Evolutionary conservation across 1,140 invertebrate species (phyloP).

Genomic region (Drosophila lowei): DNA sequence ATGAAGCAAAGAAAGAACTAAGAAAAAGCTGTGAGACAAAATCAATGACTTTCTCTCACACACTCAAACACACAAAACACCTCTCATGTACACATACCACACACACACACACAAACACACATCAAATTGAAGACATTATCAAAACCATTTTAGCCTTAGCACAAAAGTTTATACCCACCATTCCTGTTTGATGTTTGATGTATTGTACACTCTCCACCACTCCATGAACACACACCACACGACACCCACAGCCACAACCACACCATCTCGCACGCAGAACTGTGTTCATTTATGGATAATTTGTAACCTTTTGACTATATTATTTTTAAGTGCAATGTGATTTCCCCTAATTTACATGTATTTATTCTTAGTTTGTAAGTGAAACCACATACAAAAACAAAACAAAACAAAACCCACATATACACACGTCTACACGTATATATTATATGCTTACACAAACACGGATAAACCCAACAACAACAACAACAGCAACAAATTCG

Average conservation of each 20-base stretch:
- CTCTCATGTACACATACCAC: slow-evolving; percentile 13
- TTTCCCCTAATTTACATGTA: slow-evolving; percentile 34
- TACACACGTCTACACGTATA: slow-evolving; percentile 15
- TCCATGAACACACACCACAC: slow-evolving; percentile 41
- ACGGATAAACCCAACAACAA: not conserved
- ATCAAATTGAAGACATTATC: slow-evolving; percentile 45
- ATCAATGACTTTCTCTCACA: slow-evolving; percentile 48
- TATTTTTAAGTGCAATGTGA: slow-evolving; percentile 76
- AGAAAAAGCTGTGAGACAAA: slow-evolving; percentile 50
- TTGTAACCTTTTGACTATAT: slow-evolving; percentile 49
- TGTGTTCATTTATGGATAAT: slow-evolving; percentile 71
- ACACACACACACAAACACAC: slow-evolving; percentile 30
- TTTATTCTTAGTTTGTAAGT: slow-evolving; percentile 50
- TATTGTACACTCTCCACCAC: slow-evolving; percentile 6
- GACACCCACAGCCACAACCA: slow-evolving; percentile 39
- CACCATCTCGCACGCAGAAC: slow-evolving; percentile 63
- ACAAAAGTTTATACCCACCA: slow-evolving; percentile 76
- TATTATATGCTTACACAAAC: slow-evolving; percentile 34
- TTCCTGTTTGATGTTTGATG: slow-evolving; percentile 75
- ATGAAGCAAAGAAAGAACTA: slow-evolving; percentile 1
- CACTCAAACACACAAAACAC: slow-evolving; percentile 25
- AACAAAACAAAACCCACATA: slow-evolving; percentile 25
- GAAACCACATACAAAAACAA: slow-evolving; percentile 22
- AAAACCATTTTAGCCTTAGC: slow-evolving; percentile 80
- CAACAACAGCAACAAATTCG: not conserved